phyloP scores from a whole-genome alignment of 2,113 vertebrate genomes.

The Hippopotamus amphibius region DNA sequence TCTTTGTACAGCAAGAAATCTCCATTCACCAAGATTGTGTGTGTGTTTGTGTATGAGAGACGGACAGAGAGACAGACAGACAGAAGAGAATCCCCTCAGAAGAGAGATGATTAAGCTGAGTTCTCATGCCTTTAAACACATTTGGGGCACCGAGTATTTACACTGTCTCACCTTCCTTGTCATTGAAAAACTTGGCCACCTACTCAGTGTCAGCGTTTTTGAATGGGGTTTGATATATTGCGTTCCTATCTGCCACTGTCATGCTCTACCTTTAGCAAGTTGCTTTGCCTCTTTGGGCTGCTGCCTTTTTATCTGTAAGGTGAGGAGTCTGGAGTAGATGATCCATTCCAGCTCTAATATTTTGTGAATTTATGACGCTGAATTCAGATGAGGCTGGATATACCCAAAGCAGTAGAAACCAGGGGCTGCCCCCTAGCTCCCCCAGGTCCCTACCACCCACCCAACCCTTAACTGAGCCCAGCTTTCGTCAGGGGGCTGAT shows the following conservation, averaged over 20 bases:
- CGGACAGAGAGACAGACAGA: neutral
- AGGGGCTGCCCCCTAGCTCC: neutral
- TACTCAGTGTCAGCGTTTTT: rapidly evolving
- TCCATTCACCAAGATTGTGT: neutral
- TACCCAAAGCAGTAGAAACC: neutral
- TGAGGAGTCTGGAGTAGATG: neutral
- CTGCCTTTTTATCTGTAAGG: neutral
- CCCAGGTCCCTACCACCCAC: neutral
- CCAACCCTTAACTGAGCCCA: neutral
- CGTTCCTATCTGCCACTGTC: neutral
- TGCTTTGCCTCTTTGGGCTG: neutral
- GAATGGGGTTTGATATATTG: neutral
- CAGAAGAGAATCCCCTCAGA: neutral
- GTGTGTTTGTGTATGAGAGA: neutral
- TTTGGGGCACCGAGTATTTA: neutral
- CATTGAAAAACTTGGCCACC: neutral
- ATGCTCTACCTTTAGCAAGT: neutral
- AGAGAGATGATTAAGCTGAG: neutral
- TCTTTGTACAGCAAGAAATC: conserved; percentile 28
- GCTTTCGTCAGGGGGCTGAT: neutral
- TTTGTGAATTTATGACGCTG: conserved; percentile 5
- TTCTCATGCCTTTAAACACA: neutral
- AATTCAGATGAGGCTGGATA: neutral
- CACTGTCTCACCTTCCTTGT: neutral
- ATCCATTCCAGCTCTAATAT: neutral